These are phyloP conservation scores for Luperina testacea DNA, from an alignment of 2,888 invertebrate species.

Conservation along the genomic window DNA sequence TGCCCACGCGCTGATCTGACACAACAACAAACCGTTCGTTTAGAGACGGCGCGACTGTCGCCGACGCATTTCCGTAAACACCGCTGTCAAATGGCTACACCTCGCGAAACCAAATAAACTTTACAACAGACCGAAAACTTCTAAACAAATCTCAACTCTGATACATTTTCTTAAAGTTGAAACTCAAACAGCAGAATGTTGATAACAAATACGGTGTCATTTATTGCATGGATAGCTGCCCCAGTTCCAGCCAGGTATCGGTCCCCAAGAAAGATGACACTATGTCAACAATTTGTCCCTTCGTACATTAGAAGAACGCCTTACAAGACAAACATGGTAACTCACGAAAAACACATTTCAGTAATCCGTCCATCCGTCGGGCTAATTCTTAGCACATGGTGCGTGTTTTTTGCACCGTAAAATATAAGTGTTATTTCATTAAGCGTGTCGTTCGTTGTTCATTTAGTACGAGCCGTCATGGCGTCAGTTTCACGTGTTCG, in stretches of 20 bases:
- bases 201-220: conserved; percentile 55
- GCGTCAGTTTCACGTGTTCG: conserved; percentile 71
- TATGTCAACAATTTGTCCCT: conserved; percentile 88
- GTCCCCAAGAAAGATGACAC: conserved; percentile 88
- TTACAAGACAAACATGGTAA: conserved; percentile 86
- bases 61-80: conserved; percentile 82
- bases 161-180: conserved; percentile 59
- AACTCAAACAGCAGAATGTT: conserved; percentile 57
- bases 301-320: conserved; percentile 83
- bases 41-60: conserved; percentile 82
- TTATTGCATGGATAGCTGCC: conserved; percentile 71
- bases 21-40: conserved; percentile 78
- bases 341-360: conserved; percentile 87
- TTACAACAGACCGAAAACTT: conserved; percentile 50
- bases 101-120: conserved; percentile 68
- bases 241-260: conserved; percentile 82
- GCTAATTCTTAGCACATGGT: conserved; percentile 88
- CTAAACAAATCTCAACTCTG: conserved; percentile 49
- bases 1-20: conserved; percentile 82
- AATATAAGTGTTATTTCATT: conserved; percentile 88
- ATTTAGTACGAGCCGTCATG: conserved; percentile 68
- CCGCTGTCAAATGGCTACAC: conserved; percentile 76
- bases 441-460: conserved; percentile 76
- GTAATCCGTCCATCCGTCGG: conserved; percentile 87
- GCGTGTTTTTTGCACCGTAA: conserved; percentile 84